phyloP scores from a whole-genome alignment of 2,888 invertebrate species.

The Balanococcus diminutus region DNA sequence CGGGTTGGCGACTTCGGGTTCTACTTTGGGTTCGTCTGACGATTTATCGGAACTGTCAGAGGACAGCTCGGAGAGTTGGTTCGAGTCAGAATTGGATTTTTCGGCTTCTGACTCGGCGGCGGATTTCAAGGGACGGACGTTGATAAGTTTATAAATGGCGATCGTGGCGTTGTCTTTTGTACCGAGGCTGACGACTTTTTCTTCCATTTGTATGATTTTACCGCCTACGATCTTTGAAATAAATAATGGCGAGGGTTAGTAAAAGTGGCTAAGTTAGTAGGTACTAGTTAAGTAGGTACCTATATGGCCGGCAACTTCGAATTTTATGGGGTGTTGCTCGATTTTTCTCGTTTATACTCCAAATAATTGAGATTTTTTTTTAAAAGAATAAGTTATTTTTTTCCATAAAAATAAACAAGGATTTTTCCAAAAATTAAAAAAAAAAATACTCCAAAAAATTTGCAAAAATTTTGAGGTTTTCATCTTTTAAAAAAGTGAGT shows the following conservation, averaged over 20 bases:
- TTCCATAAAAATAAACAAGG: no score
- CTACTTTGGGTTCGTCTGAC: background rate
- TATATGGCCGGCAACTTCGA: no score
- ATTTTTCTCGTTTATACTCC: no score
- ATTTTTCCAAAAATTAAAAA: no score
- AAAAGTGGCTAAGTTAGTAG: background rate
- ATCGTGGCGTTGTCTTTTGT: slow-evolving; percentile 7
- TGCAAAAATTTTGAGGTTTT: no score
- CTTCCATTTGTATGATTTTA: background rate
- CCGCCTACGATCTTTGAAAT: background rate
- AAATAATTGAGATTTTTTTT: no score
- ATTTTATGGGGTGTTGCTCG: no score
- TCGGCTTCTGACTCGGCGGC: background rate
- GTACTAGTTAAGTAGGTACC: background rate
- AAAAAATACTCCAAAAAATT: no score
- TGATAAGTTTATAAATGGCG: slow-evolving; percentile 32
- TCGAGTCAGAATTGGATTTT: background rate
- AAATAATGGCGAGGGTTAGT: background rate
- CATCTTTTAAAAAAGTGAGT: no score
- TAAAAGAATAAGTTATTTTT: no score
- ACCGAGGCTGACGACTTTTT: background rate
- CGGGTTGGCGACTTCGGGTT: background rate
- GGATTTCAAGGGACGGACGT: background rate
- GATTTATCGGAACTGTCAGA: background rate
- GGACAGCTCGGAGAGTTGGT: background rate